These are phyloP conservation scores for Chascanopsetta lugubris DNA, from an alignment of 2,113 vertebrate genomes.

Conservation along the genomic window DNA sequence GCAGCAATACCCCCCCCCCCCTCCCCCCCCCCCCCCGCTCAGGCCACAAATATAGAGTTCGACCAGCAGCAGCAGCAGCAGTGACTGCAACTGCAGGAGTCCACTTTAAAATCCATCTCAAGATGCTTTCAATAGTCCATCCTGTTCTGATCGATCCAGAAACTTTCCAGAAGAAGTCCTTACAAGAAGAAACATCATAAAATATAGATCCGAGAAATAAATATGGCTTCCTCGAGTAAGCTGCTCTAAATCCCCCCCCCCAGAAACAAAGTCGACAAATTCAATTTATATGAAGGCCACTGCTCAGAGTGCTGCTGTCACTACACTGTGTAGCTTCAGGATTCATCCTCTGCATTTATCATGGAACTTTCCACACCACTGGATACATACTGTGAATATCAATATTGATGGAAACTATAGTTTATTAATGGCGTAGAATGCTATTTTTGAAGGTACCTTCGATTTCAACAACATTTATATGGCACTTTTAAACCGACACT, in stretches of 20 bases:
- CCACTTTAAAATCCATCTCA: conserved; percentile 17
- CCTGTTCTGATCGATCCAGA: background rate
- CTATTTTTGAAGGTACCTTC: background rate
- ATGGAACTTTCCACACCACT: background rate
- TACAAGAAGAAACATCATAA: conserved; percentile 1
- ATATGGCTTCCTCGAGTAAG: background rate
- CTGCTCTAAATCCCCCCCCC: conserved; percentile 5
- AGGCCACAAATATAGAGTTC: conserved; percentile 38
- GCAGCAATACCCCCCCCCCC: conserved; percentile 35
- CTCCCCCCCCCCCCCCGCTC: conserved; percentile 34
- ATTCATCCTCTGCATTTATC: background rate
- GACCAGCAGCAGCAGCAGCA: conserved; percentile 18
- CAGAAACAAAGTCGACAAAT: conserved; percentile 3
- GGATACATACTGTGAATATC: background rate
- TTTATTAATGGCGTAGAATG: background rate
- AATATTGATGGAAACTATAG: background rate
- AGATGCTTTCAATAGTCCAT: no score
- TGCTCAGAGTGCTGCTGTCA: background rate
- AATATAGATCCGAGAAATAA: conserved; percentile 24
- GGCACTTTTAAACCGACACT: no score
- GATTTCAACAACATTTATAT: no score
- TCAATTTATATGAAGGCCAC: conserved; percentile 8
- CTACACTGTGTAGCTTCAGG: background rate
- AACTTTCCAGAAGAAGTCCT: background rate
- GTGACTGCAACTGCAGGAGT: conserved; percentile 27